Evolutionary conservation across 2,113 vertebrate species (phyloP), one percentile per base, ranked within the genome.

Genomic region (Calcarius ornatus): DNA sequence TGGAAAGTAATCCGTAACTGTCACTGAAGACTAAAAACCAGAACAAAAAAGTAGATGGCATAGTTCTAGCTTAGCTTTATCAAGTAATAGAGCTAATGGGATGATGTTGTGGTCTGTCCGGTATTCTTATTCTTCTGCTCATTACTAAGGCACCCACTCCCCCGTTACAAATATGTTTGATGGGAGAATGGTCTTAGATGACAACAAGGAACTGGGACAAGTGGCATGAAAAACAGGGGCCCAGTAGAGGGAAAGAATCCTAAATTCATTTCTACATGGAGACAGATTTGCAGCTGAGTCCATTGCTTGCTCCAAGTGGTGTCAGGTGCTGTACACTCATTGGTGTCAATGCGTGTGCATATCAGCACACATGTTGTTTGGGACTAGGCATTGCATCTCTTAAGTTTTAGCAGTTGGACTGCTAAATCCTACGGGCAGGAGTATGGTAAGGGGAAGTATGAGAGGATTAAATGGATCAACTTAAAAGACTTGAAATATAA

Each of bases 291-390:
- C 66, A 53, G 12, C 10, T 50, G 53, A 72, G 50, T 69, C 23
- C 33, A 11, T 30, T 60, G 5, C 28, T 73, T 78, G 15, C 16
- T 60, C 19, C 57, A 42, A 5, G 43, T 25, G 12, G 10, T 25
- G 11, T 25, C 42, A 84, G 23, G 18, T 81, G 35, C 54, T 81
- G 31, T 40, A 40, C n/a, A n/a, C n/a, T n/a, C n/a, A n/a, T 11
- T 40, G 38, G 11, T 40, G 30, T 71, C 28, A 50, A 1, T 40
- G 63, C 37, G 8, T 8, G 11, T 4, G 15, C 1, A 1, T 15
- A 11, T 42, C 43, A 56, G 42, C 51, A 71, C 31, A 51, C 0
- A 0, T 15, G 19, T 15, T 43, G 8, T 24, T 63, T 51, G 33
- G 60, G 20, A 13, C 19, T 54, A 40, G 35, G 19, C 16, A 33